A percentile compares a stretch with the other conserved stretches of the same genome.
These are phyloP conservation scores for Drosophila serrata DNA, from an alignment of 1,140 invertebrate species.

Conservation along the genomic window DNA sequence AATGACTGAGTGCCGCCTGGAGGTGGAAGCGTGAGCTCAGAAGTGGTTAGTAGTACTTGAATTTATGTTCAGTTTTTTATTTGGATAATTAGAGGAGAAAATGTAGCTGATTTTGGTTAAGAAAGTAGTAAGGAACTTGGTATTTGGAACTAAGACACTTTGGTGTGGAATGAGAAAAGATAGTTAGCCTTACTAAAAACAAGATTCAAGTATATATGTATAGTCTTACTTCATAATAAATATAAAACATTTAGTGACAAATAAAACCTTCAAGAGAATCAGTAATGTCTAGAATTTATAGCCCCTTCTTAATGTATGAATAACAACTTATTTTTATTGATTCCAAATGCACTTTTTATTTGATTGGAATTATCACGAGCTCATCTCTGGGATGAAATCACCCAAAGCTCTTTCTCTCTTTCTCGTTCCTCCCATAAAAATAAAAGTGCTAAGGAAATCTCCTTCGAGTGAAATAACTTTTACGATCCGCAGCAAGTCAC, in stretches of 20 bases:
- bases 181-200: not conserved
- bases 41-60: not conserved
- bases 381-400: constrained; percentile 17
- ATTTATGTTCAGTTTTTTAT: not conserved
- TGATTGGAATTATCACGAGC: constrained; percentile 2
- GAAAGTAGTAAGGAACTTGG: no score
- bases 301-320: not conserved
- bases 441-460: constrained; percentile 12
- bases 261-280: not conserved
- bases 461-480: not conserved
- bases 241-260: not conserved
- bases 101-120: not conserved
- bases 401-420: not conserved
- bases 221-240: not conserved
- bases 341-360: constrained; percentile 3
- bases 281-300: not conserved
- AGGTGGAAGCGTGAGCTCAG: constrained; percentile 21
- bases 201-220: not conserved
- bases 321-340: constrained; percentile 1
- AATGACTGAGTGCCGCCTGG: constrained; percentile 10
- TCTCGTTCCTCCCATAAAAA: not conserved
- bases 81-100: not conserved
- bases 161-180: no score
- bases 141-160: no score
- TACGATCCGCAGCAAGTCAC: constrained; percentile 1